Percentiles rank a stretch among this genome's conserved stretches.
Conservation (phyloP, 23 tunicate species). For the Aplidium turbinatum region DNA sequence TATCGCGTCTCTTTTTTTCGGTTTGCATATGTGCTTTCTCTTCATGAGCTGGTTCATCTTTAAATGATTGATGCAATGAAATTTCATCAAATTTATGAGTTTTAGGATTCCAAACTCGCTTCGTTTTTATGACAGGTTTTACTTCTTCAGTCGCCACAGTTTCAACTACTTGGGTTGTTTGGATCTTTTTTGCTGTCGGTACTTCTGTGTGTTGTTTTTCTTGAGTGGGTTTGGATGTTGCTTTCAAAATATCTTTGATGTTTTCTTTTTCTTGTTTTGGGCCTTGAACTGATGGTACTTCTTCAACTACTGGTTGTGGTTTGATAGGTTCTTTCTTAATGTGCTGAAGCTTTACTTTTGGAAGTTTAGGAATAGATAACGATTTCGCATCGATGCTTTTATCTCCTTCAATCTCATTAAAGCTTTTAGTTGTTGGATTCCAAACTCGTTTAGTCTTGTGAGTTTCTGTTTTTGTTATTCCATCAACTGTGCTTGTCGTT, state of each 20-base stretch:
- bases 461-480: too few relatives aligned
- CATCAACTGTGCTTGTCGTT: too few relatives aligned
- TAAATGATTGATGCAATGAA: constrained; percentile 33
- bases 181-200: background rate
- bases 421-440: constrained; percentile 62
- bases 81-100: constrained; percentile 63
- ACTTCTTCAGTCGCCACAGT: background rate
- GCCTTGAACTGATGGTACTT: background rate
- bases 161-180: background rate
- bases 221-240: background rate
- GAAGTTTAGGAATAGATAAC: background rate
- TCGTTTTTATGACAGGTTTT: background rate
- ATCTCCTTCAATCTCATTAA: constrained; percentile 38
- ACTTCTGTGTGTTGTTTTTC: background rate
- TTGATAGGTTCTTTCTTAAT: background rate
- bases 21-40: too few relatives aligned
- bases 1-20: too few relatives aligned
- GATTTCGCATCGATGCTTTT: background rate
- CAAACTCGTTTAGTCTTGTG: constrained; percentile 29
- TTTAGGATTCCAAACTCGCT: constrained; percentile 49
- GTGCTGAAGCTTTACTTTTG: background rate
- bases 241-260: background rate
- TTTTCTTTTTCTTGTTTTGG: background rate
- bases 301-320: background rate
- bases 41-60: background rate